Conservation (phyloP, 2,888 invertebrate species). For the Trichogramma dendrolimi region DNA sequence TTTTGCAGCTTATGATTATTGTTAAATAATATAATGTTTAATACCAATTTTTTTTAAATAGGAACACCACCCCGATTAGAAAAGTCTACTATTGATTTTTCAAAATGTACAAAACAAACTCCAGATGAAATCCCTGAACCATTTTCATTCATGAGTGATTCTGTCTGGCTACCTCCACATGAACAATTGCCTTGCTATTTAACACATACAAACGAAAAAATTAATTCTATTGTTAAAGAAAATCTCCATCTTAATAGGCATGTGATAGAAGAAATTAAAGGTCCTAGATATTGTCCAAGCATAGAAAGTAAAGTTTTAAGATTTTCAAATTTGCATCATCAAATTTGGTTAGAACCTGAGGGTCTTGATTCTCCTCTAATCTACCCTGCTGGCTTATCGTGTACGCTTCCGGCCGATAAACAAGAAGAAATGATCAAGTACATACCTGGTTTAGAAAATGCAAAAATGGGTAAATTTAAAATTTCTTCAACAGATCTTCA, state of each 20-base stretch:
- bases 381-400: slow-evolving; percentile 82
- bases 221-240: slow-evolving; percentile 66
- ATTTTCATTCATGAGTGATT: slow-evolving; percentile 74
- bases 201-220: slow-evolving; percentile 64
- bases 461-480: slow-evolving; percentile 45
- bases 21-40: not conserved
- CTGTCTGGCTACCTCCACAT: slow-evolving; percentile 72
- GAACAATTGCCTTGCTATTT: slow-evolving; percentile 69
- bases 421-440: slow-evolving; percentile 66
- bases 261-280: slow-evolving; percentile 70
- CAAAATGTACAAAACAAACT: slow-evolving; percentile 53
- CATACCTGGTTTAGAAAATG: slow-evolving; percentile 73
- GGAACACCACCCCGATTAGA: slow-evolving; percentile 79
- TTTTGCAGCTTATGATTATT: slow-evolving; percentile 5
- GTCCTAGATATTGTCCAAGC: slow-evolving; percentile 82
- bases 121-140: slow-evolving; percentile 71
- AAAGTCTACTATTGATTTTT: slow-evolving; percentile 65
- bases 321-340: slow-evolving; percentile 66
- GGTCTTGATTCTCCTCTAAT: slow-evolving; percentile 70
- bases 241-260: slow-evolving; percentile 75
- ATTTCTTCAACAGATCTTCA: too few species aligned
- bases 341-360: slow-evolving; percentile 85
- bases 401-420: slow-evolving; percentile 74
- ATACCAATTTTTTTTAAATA: slow-evolving; percentile 34
- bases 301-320: slow-evolving; percentile 78